Base-by-base conservation (phyloP, 2,797 vertebrate genomes). In the Mareca strepera region DNA sequence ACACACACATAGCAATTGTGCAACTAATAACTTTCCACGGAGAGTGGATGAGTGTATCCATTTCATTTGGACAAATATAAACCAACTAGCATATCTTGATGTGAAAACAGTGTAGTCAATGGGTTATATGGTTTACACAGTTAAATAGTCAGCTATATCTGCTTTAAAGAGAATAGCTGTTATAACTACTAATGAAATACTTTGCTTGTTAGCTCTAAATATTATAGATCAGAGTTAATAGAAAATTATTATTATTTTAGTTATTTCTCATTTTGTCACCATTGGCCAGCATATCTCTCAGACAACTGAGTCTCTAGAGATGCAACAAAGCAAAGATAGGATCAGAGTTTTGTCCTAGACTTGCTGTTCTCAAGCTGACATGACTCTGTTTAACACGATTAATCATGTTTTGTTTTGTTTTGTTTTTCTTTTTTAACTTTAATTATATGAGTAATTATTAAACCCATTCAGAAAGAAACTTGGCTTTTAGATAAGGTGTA, bases 1-100 rank as follows among this genome's bases (percentile, higher is more conserved):
- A 94, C 94, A 97, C 80, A 82, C 67, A 94, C 56, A 93, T 77
- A 96, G 44, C 75, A 50, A 84, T 64, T 94, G 85, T 96, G 89
- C 78, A 91, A 33, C 46, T 31, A 37, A 29, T 67, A 88, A 66
- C 73, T 21, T 94, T 91, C 77, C 92, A 33, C 63, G 37, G 76
- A 58, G 74, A 48, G 70, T n/a, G 16, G 62, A 21, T 37, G 72
- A 87, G 69, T 22, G 76, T 59, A 31, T 72, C 60, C 50, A 6
- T 62, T 63, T 63, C 33, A 4, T 77, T 9, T 52, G n/a, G 70
- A 72, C 70, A 64, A 31, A 15, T 15, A 76, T 8, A 70, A 35
- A 58, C 12, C 93, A 73, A 46, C 29, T 43, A 10, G 5, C 20
- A 33, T 9, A 29, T 44, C 79, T 75, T 17, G 67, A 50, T 1